These are phyloP conservation scores for Tetropium fuscum DNA, from an alignment of 2,888 invertebrate species.

Conservation along the genomic window DNA sequence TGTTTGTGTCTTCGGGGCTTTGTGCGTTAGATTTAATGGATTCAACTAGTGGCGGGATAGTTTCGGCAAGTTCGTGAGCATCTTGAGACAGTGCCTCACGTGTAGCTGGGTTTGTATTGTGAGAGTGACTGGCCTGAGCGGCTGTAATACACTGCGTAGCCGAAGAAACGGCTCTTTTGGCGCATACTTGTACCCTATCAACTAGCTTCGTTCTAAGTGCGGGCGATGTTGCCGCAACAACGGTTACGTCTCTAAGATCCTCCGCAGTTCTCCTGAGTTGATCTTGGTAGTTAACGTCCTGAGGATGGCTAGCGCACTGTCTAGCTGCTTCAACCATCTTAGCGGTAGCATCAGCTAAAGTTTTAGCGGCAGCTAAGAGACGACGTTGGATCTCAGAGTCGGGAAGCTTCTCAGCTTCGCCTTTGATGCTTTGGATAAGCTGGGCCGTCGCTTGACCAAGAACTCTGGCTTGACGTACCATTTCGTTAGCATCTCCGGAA, in stretches of 20 bases:
- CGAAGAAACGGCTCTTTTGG: slow-evolving; percentile 87
- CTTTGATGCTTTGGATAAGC: slow-evolving; percentile 93
- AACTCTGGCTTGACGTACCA: slow-evolving; percentile 92
- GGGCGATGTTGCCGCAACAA: slow-evolving; percentile 84
- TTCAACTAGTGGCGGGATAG: slow-evolving; percentile 84
- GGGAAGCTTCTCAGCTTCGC: slow-evolving; percentile 91
- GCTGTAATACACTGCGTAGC: slow-evolving; percentile 94
- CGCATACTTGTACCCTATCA: slow-evolving; percentile 76
- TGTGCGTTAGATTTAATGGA: slow-evolving; percentile 79
- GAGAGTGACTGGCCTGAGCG: slow-evolving; percentile 82
- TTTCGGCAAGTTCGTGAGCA: slow-evolving; percentile 80
- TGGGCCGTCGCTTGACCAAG: slow-evolving; percentile 95
- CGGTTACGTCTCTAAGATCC: slow-evolving; percentile 90
- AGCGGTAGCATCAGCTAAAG: slow-evolving; percentile 95
- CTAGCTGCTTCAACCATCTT: slow-evolving; percentile 95
- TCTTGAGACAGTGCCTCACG: slow-evolving; percentile 82
- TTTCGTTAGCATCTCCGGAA: slow-evolving; percentile 89
- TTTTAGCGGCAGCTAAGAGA: slow-evolving; percentile 93
- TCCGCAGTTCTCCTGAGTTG: slow-evolving; percentile 91
- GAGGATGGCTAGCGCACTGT: slow-evolving; percentile 87
- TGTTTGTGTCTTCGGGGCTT: slow-evolving; percentile 78
- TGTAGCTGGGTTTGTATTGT: slow-evolving; percentile 76
- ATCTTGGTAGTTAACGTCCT: slow-evolving; percentile 84
- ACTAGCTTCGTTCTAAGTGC: slow-evolving; percentile 81
- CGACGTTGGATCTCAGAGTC: slow-evolving; percentile 87